Evolutionary conservation across 1,140 invertebrate species (phyloP).

Genomic region (Acyrthosiphon pisum): DNA sequence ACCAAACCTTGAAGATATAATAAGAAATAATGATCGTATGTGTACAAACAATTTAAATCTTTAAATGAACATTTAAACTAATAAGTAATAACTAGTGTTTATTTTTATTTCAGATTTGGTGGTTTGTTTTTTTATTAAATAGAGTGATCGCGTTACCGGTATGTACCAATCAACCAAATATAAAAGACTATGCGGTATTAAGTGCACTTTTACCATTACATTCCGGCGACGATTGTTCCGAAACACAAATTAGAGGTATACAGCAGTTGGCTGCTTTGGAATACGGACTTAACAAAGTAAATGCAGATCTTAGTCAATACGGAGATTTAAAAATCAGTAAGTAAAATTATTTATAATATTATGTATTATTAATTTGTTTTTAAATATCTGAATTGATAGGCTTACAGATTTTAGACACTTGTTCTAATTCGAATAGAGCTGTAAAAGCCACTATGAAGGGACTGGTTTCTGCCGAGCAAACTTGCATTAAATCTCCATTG

Average conservation of each 20-base stretch:
- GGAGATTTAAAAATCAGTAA: constrained; percentile 51
- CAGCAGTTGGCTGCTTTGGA: constrained; percentile 58
- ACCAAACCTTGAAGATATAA: background rate
- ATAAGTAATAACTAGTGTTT: background rate
- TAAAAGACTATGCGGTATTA: constrained; percentile 38
- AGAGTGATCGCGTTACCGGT: background rate
- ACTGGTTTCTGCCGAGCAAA: constrained; percentile 63
- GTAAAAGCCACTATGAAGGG: constrained; percentile 64
- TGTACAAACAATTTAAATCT: background rate
- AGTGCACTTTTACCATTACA: constrained; percentile 58
- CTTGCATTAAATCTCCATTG: constrained; percentile 64
- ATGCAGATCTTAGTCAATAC: constrained; percentile 37
- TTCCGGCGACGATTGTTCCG: constrained; percentile 42
- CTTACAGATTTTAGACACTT: constrained; percentile 63
- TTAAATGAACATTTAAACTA: background rate
- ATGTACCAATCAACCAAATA: constrained; percentile 27
- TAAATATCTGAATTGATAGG: constrained; percentile 59
- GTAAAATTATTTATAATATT: background rate
- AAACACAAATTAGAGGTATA: constrained; percentile 52
- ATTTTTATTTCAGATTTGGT: constrained; percentile 33
- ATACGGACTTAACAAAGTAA: constrained; percentile 48
- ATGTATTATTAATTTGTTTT: background rate
- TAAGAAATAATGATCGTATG: constrained; percentile 16
- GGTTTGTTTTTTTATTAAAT: background rate
- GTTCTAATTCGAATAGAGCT: constrained; percentile 63